Evolutionary conservation across 2,113 vertebrate genomes (phyloP), one percentile per base, ranked within the genome.

Genomic region (Corydoras maculifer): DNA sequence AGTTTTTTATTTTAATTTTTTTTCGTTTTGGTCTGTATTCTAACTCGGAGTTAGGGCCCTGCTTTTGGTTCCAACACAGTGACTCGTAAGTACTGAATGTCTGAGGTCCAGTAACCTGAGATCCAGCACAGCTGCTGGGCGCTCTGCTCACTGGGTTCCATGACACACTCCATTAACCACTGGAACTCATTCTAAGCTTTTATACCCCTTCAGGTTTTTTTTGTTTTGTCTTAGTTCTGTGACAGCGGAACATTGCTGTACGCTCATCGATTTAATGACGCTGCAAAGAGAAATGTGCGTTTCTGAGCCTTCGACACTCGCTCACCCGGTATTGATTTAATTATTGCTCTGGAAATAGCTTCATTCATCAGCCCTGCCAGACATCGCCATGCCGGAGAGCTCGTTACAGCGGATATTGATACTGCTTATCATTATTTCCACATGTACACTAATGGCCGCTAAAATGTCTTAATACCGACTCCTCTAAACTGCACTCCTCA

Each of bases 91-190:
- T 59, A 43, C 35, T 43, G 35, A 43, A 5, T 43, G 4, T 43
- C 35, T 43, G 35, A 43, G 35, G 35, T 43, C 35, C 35, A 43
- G 35, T 43, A 43, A 43, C 35, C 35, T 43, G 35, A 43, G 35
- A 43, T 43, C 35, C 35, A 43, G 35, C 35, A 43, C 35, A 43
- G 35, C 35, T 43, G 35, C 35, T 43, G 35, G 35, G 35, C 4
- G 35, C 35, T 43, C 7, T 43, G 35, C 35, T 43, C 35, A 43
- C 35, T 43, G 35, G 35, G 35, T 43, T 43, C 7, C 35, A 43
- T 43, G 35, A 43, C 35, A 43, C 7, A 43, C 35, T 43, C 35
- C 50, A 72, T 72, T 79, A 65, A 80, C 70, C 64, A 74, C 73
- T 78, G 61, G 73, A 75, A 58, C 14, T 13, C 61, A 43, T 43